Evolutionary conservation across 2,113 vertebrate genomes (phyloP).

Genomic region (Alligator mississippiensis): DNA sequence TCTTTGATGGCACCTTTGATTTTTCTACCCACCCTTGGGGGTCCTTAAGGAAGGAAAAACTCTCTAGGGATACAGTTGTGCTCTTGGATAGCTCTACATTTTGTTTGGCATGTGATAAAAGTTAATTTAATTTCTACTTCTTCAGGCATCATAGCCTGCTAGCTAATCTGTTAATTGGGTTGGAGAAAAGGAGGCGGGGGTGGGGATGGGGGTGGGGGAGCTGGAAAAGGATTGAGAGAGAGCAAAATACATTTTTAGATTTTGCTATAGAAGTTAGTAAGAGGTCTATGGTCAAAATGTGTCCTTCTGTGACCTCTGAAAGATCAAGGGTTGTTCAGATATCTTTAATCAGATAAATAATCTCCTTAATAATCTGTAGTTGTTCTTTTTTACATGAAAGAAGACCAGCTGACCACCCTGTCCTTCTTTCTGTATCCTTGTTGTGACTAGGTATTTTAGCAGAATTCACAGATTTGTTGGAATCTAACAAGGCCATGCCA

Average conservation of each 20-base stretch:
- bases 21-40: background rate
- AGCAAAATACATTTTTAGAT: background rate
- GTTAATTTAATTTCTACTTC: constrained; percentile 41
- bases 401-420: background rate
- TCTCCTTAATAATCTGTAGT: constrained; percentile 11
- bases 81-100: constrained; percentile 23
- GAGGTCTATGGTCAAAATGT: background rate
- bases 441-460: too few species aligned
- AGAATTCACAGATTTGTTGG: too few species aligned
- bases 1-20: constrained; percentile 33
- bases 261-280: background rate
- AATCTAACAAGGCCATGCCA: too few species aligned
- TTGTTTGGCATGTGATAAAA: constrained; percentile 51
- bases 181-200: background rate
- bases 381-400: background rate
- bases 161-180: constrained; percentile 59
- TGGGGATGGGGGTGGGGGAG: background rate
- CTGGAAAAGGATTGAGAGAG: background rate
- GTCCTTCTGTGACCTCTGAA: constrained; percentile 31
- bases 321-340: constrained; percentile 7
- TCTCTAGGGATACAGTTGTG: background rate
- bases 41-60: background rate
- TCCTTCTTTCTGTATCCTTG: too few species aligned
- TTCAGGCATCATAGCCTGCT: constrained; percentile 40
- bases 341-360: background rate